Percentiles rank a stretch among this genome's conserved stretches.
Evolutionary conservation across 2,797 vertebrate genomes (phyloP).

Genomic region (Gephyroberyx darwinii): DNA sequence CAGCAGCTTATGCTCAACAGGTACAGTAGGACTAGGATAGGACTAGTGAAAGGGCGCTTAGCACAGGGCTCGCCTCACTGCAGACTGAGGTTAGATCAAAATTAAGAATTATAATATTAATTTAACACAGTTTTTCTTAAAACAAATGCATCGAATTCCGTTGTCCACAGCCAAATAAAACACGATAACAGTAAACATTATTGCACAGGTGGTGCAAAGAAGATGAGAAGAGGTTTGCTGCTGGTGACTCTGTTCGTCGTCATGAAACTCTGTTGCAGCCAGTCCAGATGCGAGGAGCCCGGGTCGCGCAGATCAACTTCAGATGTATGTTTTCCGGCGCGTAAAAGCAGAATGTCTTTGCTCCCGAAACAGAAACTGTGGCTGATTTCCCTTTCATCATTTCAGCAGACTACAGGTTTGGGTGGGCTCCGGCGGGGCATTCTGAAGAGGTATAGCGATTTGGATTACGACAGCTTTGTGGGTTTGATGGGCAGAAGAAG

Average conservation of each 20-base stretch:
- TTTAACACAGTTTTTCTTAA: background rate
- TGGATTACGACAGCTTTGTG: conserved; percentile 90
- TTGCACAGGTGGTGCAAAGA: conserved; percentile 62
- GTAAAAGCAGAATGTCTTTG: background rate
- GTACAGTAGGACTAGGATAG: background rate
- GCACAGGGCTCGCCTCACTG: too few relatives aligned
- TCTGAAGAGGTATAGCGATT: conserved; percentile 84
- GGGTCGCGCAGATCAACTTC: conserved; percentile 70
- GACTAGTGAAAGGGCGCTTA: background rate
- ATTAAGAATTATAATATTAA: too few relatives aligned
- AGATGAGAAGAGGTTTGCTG: conserved; percentile 83
- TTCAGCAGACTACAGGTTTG: conserved; percentile 73
- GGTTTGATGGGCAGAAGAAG: conserved; percentile 87
- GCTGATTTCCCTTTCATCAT: background rate
- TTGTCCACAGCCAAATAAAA: background rate
- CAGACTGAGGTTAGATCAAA: too few relatives aligned
- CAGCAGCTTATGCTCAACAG: conserved; percentile 15
- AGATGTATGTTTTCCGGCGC: conserved; percentile 68
- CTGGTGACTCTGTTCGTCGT: conserved; percentile 81
- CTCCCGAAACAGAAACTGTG: background rate
- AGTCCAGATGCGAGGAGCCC: conserved; percentile 82
- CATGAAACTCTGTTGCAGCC: conserved; percentile 79
- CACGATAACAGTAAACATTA: background rate
- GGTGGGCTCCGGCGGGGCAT: conserved; percentile 79
- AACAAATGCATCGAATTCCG: background rate